Evolutionary conservation across 2,113 vertebrate genomes (phyloP).

Genomic region (Clupea harengus): DNA sequence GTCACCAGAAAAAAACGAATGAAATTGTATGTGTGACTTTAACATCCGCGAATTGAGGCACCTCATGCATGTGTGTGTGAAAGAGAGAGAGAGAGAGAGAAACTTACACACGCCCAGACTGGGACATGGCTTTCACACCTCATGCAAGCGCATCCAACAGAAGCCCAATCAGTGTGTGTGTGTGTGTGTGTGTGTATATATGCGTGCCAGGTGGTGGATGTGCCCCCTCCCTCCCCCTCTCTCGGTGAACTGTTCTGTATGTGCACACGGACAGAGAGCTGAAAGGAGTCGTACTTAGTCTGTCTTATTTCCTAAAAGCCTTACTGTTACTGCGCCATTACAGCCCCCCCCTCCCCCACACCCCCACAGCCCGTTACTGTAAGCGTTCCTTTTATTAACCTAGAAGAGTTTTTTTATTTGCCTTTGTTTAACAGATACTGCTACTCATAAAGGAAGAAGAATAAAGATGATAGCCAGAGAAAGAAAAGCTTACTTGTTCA

Average conservation of each 20-base stretch:
- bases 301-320: slow-evolving; percentile 79
- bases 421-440: slow-evolving; percentile 71
- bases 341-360: slow-evolving; percentile 47
- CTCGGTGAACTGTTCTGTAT: slow-evolving; percentile 44
- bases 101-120: too few relatives aligned
- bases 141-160: too few relatives aligned
- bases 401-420: slow-evolving; percentile 58
- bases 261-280: slow-evolving; percentile 54
- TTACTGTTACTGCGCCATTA: slow-evolving; percentile 78
- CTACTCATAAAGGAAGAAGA: slow-evolving; percentile 42
- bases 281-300: slow-evolving; percentile 72
- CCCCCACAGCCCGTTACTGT: slow-evolving; percentile 66
- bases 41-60: not conserved
- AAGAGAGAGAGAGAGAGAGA: too few relatives aligned
- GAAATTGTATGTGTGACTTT: not conserved
- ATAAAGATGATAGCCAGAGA: slow-evolving; percentile 58
- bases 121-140: too few relatives aligned
- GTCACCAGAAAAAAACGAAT: not conserved
- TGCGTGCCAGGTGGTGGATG: slow-evolving; percentile 29
- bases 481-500: slow-evolving; percentile 83
- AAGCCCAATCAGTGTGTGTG: not conserved
- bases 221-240: not conserved
- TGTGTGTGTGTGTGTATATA: not conserved
- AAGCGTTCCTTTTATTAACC: slow-evolving; percentile 66
- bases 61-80: not conserved